phyloP scores from a whole-genome alignment of 1,140 invertebrate species.

The Limonius californicus region DNA sequence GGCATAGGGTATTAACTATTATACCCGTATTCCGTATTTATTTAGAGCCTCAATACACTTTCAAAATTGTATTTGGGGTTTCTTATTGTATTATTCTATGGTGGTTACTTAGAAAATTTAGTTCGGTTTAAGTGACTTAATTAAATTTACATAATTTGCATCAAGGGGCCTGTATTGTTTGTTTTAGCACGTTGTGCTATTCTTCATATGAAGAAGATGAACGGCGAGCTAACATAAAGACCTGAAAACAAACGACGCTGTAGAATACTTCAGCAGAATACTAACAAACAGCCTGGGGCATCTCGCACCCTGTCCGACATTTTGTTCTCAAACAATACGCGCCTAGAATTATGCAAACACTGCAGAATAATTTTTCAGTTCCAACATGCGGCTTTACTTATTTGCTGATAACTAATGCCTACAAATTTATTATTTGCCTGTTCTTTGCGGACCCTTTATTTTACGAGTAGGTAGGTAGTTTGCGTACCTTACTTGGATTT shows the following conservation, averaged over 20 bases:
- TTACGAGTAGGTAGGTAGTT: too few species aligned
- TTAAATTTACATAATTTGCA: neutral
- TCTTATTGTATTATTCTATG: too few species aligned
- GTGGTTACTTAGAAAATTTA: too few species aligned
- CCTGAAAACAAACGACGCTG: constrained; percentile 11
- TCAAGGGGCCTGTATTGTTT: neutral
- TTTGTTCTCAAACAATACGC: constrained; percentile 33
- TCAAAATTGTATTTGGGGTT: too few species aligned
- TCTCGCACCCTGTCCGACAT: constrained; percentile 27
- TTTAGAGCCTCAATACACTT: too few species aligned
- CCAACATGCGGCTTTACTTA: neutral
- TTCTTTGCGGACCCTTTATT: too few species aligned
- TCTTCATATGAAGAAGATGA: constrained; percentile 1
- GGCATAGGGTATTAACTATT: too few species aligned
- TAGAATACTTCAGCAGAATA: constrained; percentile 21
- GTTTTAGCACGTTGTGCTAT: neutral
- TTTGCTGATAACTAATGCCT: neutral
- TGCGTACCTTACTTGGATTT: too few species aligned
- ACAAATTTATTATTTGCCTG: too few species aligned
- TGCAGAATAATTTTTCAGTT: constrained; percentile 19
- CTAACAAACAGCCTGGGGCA: constrained; percentile 30
- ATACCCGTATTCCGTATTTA: too few species aligned
- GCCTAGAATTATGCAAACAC: constrained; percentile 31
- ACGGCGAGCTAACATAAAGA: neutral
- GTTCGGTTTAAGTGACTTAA: neutral